Evolutionary conservation across 1,140 invertebrate genomes (phyloP).

Genomic region (Bombus superbus): DNA sequence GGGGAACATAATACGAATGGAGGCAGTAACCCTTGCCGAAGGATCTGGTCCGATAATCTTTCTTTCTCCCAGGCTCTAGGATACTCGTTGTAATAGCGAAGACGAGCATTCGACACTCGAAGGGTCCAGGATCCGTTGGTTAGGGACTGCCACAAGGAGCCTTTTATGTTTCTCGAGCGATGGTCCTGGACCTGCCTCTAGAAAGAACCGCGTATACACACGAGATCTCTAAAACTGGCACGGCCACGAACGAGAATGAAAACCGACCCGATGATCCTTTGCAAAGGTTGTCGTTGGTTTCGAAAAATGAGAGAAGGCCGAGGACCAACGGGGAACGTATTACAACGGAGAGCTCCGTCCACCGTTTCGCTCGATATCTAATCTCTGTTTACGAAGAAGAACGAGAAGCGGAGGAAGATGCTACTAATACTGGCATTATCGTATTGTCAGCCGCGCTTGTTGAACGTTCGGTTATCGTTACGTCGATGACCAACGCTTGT

Average conservation of each 20-base stretch:
- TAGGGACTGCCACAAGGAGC: background rate
- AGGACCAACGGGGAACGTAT: background rate
- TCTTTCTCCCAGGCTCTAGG: background rate
- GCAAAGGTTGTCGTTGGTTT: background rate
- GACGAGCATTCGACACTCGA: slow-evolving; percentile 39
- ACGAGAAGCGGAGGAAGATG: slow-evolving; percentile 1
- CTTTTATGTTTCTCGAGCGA: slow-evolving; percentile 50
- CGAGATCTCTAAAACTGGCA: slow-evolving; percentile 20
- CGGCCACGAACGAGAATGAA: slow-evolving; percentile 12
- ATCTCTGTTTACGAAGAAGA: slow-evolving; percentile 26
- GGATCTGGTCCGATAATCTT: slow-evolving; percentile 22
- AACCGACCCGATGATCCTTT: slow-evolving; percentile 25
- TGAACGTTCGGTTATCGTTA: slow-evolving; percentile 27
- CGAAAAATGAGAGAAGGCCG: background rate
- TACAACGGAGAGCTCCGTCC: background rate
- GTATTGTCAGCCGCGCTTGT: slow-evolving; percentile 29
- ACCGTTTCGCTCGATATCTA: slow-evolving; percentile 17
- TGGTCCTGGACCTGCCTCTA: slow-evolving; percentile 42
- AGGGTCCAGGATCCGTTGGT: slow-evolving; percentile 25
- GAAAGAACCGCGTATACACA: background rate
- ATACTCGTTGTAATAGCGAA: slow-evolving; percentile 35
- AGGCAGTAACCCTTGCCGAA: slow-evolving; percentile 21
- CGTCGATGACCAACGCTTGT: background rate
- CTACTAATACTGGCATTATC: slow-evolving; percentile 18
- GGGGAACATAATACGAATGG: background rate